A percentile compares a stretch with the other conserved stretches of the same genome.
Conservation (phyloP, 2,113 vertebrate species). For the Nansenia antarctica region DNA sequence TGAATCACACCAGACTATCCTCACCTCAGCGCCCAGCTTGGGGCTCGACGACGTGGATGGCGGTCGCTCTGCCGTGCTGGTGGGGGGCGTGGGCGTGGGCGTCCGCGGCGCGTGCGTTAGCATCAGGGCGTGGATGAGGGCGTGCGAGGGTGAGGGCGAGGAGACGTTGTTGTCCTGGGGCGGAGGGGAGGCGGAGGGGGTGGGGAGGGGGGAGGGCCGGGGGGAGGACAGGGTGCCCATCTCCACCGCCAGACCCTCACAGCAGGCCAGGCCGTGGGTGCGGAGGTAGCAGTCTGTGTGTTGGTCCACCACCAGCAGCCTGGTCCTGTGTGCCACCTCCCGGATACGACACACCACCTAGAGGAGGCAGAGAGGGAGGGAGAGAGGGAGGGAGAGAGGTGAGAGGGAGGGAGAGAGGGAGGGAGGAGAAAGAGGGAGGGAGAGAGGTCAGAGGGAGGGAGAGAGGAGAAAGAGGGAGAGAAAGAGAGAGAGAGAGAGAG, state of each 20-base stretch:
- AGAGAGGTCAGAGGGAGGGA: neutral
- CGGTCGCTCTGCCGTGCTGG: neutral
- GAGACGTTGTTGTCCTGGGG: conserved; percentile 16
- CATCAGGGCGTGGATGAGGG: conserved; percentile 3
- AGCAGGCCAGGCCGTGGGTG: conserved; percentile 79
- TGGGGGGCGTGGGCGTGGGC: neutral
- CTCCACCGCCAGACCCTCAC: conserved; percentile 81
- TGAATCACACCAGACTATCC: too few relatives aligned
- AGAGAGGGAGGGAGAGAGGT: too few relatives aligned
- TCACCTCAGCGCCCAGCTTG: neutral
- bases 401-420: neutral
- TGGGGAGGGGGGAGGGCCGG: conserved; percentile 46
- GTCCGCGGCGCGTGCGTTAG: conserved; percentile 2
- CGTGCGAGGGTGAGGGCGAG: conserved; percentile 22
- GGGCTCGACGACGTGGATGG: neutral
- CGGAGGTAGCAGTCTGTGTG: conserved; percentile 86
- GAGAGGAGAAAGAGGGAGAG: neutral
- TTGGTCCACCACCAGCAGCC: conserved; percentile 88
- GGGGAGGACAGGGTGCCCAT: conserved; percentile 74
- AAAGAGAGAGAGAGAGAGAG: neutral
- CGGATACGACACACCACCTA: conserved; percentile 93
- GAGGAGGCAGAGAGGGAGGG: neutral
- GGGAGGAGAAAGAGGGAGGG: neutral
- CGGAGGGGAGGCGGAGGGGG: conserved; percentile 21
- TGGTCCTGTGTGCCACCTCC: conserved; percentile 81